These are phyloP conservation scores for Theonella swinhoei DNA, from an alignment of 37 sponge, comb jelly and placozoan genomes.

Conservation along the genomic window DNA sequence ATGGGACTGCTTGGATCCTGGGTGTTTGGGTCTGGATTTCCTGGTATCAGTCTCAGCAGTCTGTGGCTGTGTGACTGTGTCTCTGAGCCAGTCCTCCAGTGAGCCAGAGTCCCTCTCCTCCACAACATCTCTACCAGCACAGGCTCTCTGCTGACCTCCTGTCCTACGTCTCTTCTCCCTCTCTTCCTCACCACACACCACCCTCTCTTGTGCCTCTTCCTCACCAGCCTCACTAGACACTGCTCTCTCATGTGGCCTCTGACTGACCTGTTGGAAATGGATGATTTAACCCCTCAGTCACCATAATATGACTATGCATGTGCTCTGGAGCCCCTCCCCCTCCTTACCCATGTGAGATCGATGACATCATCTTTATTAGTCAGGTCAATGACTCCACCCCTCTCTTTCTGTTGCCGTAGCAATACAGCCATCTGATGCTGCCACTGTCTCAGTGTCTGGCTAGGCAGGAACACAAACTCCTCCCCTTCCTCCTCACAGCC, in stretches of 20 bases:
- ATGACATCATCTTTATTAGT: conserved; percentile 32
- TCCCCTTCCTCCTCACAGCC: neutral
- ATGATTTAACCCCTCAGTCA: neutral
- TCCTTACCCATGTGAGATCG: conserved; percentile 65
- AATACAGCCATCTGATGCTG: conserved; percentile 63
- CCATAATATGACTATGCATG: too few relatives aligned
- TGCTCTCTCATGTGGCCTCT: too few relatives aligned
- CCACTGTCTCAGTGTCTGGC: conserved; percentile 37
- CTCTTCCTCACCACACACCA: neutral
- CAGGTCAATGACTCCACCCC: conserved; percentile 66
- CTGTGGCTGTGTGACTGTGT: too few relatives aligned
- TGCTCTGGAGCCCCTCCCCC: too few relatives aligned
- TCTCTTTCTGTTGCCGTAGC: conserved; percentile 44
- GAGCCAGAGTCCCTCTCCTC: neutral
- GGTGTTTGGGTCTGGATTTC: too few relatives aligned
- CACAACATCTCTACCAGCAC: conserved; percentile 1
- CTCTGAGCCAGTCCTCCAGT: neutral
- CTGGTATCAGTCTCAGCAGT: too few relatives aligned
- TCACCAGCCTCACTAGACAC: neutral
- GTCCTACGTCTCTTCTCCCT: neutral
- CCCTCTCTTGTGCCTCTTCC: neutral
- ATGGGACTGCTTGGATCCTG: too few relatives aligned
- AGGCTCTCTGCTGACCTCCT: neutral
- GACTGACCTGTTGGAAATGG: too few relatives aligned
- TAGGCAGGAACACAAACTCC: conserved; percentile 1